These are phyloP conservation scores for Ophonus ardosiacus DNA, from an alignment of 2,888 invertebrate genomes.

Conservation along the genomic window DNA sequence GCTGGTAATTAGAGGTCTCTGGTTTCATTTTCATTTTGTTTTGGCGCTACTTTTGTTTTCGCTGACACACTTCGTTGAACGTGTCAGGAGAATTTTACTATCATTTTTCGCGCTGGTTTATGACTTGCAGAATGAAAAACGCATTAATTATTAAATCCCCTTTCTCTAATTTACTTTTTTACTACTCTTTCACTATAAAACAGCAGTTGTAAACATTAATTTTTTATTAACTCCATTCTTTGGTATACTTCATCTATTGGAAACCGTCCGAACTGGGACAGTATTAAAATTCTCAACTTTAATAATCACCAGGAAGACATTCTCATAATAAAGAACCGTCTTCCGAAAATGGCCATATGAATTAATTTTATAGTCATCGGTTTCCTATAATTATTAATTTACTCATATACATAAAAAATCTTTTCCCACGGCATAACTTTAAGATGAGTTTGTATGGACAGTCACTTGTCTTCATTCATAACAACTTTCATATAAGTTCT, in stretches of 20 bases:
- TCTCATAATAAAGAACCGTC: background rate
- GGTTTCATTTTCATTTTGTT: slow-evolving; percentile 42
- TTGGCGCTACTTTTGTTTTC: slow-evolving; percentile 40
- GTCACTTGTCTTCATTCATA: no score
- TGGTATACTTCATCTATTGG: background rate
- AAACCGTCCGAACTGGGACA: background rate
- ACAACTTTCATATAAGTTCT: no score
- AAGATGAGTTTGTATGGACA: background rate
- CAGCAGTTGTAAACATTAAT: background rate
- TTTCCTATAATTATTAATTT: background rate
- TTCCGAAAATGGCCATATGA: background rate
- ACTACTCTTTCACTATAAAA: background rate
- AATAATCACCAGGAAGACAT: background rate
- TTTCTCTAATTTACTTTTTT: slow-evolving; percentile 17
- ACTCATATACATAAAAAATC: background rate
- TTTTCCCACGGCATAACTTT: background rate
- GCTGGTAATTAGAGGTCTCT: slow-evolving; percentile 54
- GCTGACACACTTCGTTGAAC: slow-evolving; percentile 37
- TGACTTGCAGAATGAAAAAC: slow-evolving; percentile 26
- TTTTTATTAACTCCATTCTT: background rate
- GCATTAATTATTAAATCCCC: slow-evolving; percentile 23
- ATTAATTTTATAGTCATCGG: background rate
- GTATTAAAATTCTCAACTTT: background rate
- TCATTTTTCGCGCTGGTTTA: slow-evolving; percentile 38
- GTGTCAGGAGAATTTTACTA: slow-evolving; percentile 23